phyloP scores from a whole-genome alignment of 1,140 invertebrate genomes.

The Diabrotica virgifera region DNA sequence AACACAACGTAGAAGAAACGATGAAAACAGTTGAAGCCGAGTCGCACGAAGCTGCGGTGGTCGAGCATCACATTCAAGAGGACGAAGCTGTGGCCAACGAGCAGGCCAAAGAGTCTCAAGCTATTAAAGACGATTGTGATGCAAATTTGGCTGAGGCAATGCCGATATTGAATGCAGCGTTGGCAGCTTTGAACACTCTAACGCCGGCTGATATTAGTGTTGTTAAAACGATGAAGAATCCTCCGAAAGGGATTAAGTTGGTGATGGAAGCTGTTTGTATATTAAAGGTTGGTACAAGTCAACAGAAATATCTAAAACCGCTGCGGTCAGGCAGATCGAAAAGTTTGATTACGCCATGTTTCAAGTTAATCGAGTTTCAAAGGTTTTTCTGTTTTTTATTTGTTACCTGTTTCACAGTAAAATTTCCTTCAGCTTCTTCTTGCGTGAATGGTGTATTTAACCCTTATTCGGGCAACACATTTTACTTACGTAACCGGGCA shows the following conservation, averaged over 20 bases:
- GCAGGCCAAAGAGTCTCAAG: slow-evolving; percentile 71
- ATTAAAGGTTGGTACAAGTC: slow-evolving; percentile 75
- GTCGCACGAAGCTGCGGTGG: slow-evolving; percentile 78
- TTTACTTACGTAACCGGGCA: too few species aligned
- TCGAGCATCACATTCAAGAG: slow-evolving; percentile 50
- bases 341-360: too few species aligned
- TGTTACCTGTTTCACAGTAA: too few species aligned
- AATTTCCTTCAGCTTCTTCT: too few species aligned
- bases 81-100: slow-evolving; percentile 60
- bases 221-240: slow-evolving; percentile 97
- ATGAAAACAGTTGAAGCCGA: slow-evolving; percentile 78
- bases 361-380: too few species aligned
- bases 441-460: too few species aligned
- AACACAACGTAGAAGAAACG: slow-evolving; percentile 78
- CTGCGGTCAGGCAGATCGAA: too few species aligned
- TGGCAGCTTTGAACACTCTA: slow-evolving; percentile 86
- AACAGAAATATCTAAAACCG: too few species aligned
- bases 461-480: too few species aligned
- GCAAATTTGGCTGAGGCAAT: slow-evolving; percentile 89
- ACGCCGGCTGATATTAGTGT: slow-evolving; percentile 90
- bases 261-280: slow-evolving; percentile 97
- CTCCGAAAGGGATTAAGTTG: slow-evolving; percentile 87
- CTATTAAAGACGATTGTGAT: slow-evolving; percentile 95
- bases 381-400: too few species aligned
- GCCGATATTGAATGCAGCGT: slow-evolving; percentile 87